These are phyloP conservation scores for Psophia crepitans DNA, from an alignment of 2,113 vertebrate species.

Conservation along the genomic window DNA sequence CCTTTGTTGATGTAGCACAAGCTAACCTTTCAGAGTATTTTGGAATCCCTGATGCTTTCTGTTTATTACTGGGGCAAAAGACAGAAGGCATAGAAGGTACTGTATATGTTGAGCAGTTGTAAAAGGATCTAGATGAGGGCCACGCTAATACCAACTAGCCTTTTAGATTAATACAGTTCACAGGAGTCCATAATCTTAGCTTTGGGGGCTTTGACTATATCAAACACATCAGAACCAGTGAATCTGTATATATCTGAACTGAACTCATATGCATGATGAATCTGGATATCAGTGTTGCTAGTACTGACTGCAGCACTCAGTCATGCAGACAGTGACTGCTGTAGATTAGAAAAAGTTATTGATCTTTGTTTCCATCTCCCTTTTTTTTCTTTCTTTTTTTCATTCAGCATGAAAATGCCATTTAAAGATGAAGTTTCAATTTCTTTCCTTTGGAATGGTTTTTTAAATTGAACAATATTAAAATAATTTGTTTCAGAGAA, in stretches of 20 bases:
- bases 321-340: not conserved
- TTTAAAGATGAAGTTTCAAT: not conserved
- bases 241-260: not conserved
- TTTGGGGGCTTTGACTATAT: not conserved
- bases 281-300: not conserved
- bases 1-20: not conserved
- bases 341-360: not conserved
- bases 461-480: not conserved
- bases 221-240: not conserved
- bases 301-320: not conserved
- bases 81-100: not conserved
- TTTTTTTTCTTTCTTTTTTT: not conserved
- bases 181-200: not conserved
- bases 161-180: not conserved
- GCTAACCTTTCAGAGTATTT: not conserved
- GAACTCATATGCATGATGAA: not conserved
- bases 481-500: slow-evolving; percentile 1
- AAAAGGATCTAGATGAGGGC: not conserved
- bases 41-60: not conserved
- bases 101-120: not conserved
- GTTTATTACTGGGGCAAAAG: not conserved
- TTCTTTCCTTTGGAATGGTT: not conserved
- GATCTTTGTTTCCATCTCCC: not conserved
- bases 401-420: not conserved
- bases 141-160: not conserved